Percentiles rank a stretch among this genome's conserved stretches.
phyloP scores from a whole-genome alignment of 2,113 vertebrate species.

The Verasper variegatus region DNA sequence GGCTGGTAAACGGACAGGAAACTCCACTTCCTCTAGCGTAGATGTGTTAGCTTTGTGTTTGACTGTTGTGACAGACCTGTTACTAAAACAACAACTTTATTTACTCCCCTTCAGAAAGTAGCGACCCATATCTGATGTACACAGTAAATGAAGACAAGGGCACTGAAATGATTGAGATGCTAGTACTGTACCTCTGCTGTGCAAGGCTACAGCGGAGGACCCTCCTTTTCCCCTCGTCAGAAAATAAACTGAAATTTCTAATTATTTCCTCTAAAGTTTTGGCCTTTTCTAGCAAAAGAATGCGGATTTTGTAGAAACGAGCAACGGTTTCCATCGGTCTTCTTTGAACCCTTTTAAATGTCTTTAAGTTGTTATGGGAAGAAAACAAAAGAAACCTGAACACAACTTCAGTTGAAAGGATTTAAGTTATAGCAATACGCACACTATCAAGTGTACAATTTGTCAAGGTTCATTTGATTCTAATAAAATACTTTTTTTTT shows the following conservation, averaged over 20 bases:
- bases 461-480: slow-evolving; percentile 85
- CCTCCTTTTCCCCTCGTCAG: slow-evolving; percentile 11
- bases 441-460: slow-evolving; percentile 87
- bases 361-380: slow-evolving; percentile 33
- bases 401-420: slow-evolving; percentile 87
- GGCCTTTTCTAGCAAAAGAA: slow-evolving; percentile 76
- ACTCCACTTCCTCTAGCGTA: slow-evolving; percentile 7
- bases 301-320: slow-evolving; percentile 88
- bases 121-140: slow-evolving; percentile 68
- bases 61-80: slow-evolving; percentile 53
- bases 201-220: slow-evolving; percentile 50
- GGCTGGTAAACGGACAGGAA: slow-evolving; percentile 41
- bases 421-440: slow-evolving; percentile 81
- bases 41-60: slow-evolving; percentile 9
- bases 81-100: slow-evolving; percentile 62
- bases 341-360: slow-evolving; percentile 51
- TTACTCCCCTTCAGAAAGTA: slow-evolving; percentile 70
- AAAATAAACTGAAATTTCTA: slow-evolving; percentile 58
- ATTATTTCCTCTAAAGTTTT: slow-evolving; percentile 67
- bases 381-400: slow-evolving; percentile 81
- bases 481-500: slow-evolving; percentile 80
- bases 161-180: slow-evolving; percentile 66
- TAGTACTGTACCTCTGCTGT: slow-evolving; percentile 65
- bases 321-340: slow-evolving; percentile 84
- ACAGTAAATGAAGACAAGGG: slow-evolving; percentile 69